Conservation (phyloP, 2,888 invertebrate genomes). For the Metacarcinus magister region DNA sequence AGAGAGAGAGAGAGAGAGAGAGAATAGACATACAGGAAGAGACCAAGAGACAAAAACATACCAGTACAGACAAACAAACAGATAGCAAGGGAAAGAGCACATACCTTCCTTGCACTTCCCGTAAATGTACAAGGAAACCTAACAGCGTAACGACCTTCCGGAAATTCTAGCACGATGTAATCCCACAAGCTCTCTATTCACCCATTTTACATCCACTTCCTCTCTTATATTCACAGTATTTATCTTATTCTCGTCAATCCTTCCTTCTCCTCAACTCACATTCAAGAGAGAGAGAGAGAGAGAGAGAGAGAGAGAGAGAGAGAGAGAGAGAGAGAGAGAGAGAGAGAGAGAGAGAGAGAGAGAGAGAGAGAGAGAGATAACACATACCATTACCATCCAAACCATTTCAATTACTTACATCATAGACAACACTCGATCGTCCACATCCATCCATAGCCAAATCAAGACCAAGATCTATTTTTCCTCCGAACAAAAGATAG, state of each 20-base stretch:
- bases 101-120: not conserved
- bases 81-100: not conserved
- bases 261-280: not conserved
- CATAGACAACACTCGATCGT: not conserved
- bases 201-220: not conserved
- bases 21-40: not conserved
- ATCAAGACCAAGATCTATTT: not conserved
- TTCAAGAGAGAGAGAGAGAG: conserved; percentile 29
- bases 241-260: not conserved
- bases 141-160: not conserved
- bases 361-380: not conserved
- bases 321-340: conserved; percentile 51
- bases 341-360: conserved; percentile 33
- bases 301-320: conserved; percentile 52
- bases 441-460: not conserved
- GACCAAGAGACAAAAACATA: too few relatives aligned
- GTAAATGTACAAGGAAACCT: not conserved
- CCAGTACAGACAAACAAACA: not conserved
- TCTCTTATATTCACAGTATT: not conserved
- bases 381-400: not conserved
- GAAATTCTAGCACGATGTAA: not conserved
- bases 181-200: not conserved
- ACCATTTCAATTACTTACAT: not conserved
- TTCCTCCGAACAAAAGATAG: not conserved
- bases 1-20: conserved; percentile 54